Conservation (phyloP, 2,888 invertebrate genomes). For the Temnothorax unifasciatus region DNA sequence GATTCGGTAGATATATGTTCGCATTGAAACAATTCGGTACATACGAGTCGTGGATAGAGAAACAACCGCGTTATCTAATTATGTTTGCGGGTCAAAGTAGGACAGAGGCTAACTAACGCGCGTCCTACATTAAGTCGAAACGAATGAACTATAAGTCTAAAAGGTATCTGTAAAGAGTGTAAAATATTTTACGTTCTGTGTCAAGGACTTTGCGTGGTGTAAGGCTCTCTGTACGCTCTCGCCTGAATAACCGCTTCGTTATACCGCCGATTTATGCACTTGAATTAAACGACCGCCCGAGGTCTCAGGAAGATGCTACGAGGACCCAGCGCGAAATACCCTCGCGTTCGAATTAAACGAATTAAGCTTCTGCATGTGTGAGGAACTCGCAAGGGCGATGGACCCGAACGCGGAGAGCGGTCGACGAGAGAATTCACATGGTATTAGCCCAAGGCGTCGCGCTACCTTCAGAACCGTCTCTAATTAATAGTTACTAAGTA, state of each 20-base stretch:
- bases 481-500: conserved; percentile 60
- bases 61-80: neutral
- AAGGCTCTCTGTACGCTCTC: neutral
- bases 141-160: neutral
- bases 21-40: neutral
- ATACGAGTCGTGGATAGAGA: neutral
- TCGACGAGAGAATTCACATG: conserved; percentile 35
- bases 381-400: conserved; percentile 6
- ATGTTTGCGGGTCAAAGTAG: neutral
- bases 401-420: neutral
- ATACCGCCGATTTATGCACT: conserved; percentile 22
- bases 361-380: conserved; percentile 26
- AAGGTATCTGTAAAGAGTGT: neutral
- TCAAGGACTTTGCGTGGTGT: conserved; percentile 1
- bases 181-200: conserved; percentile 36
- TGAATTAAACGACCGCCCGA: conserved; percentile 43
- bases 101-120: neutral
- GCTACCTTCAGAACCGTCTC: conserved; percentile 22
- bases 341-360: conserved; percentile 48
- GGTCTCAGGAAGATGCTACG: conserved; percentile 6
- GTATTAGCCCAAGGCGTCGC: conserved; percentile 14
- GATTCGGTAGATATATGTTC: neutral
- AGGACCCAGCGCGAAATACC: conserved; percentile 15
- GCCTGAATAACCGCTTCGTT: conserved; percentile 32
- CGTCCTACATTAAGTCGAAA: neutral